Evolutionary conservation across 2,888 invertebrate species (phyloP).

Genomic region (Drosophila paracracens): DNA sequence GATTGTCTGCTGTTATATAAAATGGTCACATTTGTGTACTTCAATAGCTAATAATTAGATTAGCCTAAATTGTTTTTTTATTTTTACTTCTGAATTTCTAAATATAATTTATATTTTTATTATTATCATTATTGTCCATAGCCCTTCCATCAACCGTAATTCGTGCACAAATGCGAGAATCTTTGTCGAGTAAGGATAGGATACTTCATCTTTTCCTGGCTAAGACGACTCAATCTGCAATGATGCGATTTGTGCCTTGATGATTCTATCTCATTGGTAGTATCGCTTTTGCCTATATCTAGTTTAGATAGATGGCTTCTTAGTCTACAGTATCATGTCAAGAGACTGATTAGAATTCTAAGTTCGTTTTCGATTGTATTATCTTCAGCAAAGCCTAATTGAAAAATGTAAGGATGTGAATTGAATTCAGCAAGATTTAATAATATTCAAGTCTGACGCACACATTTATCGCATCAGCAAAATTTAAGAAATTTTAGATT

Average conservation of each 20-base stretch:
- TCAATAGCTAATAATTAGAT: too few species aligned
- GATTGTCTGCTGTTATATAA: not conserved
- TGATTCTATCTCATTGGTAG: too few species aligned
- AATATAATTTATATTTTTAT: not conserved
- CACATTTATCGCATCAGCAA: not conserved
- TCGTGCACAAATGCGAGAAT: not conserved
- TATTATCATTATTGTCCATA: not conserved
- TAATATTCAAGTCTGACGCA: not conserved
- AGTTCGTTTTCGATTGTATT: not conserved
- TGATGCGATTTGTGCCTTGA: not conserved
- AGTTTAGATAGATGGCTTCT: not conserved
- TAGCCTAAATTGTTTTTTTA: too few species aligned
- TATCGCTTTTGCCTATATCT: too few species aligned
- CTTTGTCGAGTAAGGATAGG: not conserved
- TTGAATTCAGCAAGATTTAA: too few species aligned
- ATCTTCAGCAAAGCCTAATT: not conserved
- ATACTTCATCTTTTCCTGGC: not conserved
- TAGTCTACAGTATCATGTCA: not conserved
- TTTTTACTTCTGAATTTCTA: too few species aligned
- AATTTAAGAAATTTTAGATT: not conserved
- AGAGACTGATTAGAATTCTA: not conserved
- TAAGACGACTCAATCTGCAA: not conserved
- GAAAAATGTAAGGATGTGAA: not conserved
- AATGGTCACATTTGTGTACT: not conserved
- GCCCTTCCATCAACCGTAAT: not conserved